A percentile compares a stretch with the other conserved stretches of the same genome.
Evolutionary conservation across 2,888 invertebrate species (phyloP).

Genomic region (Barypeithes pellucidus): DNA sequence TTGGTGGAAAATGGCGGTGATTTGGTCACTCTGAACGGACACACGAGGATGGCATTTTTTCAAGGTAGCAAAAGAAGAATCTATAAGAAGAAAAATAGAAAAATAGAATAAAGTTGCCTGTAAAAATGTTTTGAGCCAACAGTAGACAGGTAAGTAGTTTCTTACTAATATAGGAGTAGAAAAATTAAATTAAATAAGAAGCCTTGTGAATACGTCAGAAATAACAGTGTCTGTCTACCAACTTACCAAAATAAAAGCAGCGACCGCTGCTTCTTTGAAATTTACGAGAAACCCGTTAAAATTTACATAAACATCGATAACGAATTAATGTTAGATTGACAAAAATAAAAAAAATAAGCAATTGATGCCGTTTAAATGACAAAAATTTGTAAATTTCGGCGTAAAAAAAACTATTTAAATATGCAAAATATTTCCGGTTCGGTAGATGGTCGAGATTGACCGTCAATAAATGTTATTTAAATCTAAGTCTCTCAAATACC

Average conservation of each 20-base stretch:
- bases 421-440: slow-evolving; percentile 39
- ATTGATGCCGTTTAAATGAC: slow-evolving; percentile 24
- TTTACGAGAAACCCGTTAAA: slow-evolving; percentile 23
- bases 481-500: slow-evolving; percentile 24
- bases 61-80: too few relatives aligned
- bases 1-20: too few relatives aligned
- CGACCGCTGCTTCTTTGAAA: background rate
- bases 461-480: slow-evolving; percentile 29
- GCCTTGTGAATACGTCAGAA: background rate
- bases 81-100: too few relatives aligned
- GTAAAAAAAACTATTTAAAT: slow-evolving; percentile 28
- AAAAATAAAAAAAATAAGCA: slow-evolving; percentile 23
- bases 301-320: slow-evolving; percentile 28
- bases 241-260: slow-evolving; percentile 27
- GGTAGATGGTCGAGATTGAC: slow-evolving; percentile 35
- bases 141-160: too few relatives aligned
- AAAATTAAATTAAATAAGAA: too few relatives aligned
- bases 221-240: slow-evolving; percentile 17
- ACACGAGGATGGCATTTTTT: too few relatives aligned
- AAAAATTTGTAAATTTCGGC: slow-evolving; percentile 25
- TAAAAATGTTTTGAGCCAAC: too few relatives aligned
- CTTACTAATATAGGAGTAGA: too few relatives aligned
- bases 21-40: too few relatives aligned
- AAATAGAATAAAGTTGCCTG: too few relatives aligned
- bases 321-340: slow-evolving; percentile 26